These are phyloP conservation scores for Melanerpes aurifrons DNA, from an alignment of 2,113 vertebrate species.

Conservation along the genomic window DNA sequence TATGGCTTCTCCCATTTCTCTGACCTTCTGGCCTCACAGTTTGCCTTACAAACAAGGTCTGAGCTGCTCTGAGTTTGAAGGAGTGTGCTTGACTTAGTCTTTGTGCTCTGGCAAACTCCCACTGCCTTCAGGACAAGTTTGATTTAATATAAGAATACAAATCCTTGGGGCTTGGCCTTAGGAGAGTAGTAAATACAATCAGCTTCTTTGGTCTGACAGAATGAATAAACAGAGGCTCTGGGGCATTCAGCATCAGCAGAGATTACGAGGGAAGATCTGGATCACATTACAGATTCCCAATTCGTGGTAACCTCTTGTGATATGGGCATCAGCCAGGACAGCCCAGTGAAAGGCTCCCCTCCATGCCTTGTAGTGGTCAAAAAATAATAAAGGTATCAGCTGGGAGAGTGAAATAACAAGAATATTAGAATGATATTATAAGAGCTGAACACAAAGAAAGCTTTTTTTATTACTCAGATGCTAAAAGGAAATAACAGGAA, in stretches of 20 bases:
- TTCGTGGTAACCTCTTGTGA: not conserved
- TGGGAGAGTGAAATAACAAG: accelerated
- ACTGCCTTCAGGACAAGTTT: conserved; percentile 49
- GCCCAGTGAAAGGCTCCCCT: not conserved
- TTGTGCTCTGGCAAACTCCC: conserved; percentile 21
- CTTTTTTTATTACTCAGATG: not conserved
- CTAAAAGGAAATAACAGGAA: not conserved
- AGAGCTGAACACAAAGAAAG: not conserved
- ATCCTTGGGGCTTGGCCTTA: conserved; percentile 44
- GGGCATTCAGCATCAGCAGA: not conserved
- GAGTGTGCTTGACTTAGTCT: not conserved
- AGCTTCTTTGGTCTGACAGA: conserved; percentile 47
- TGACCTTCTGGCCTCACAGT: not conserved
- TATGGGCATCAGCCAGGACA: not conserved
- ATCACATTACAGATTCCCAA: not conserved
- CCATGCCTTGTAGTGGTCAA: not conserved
- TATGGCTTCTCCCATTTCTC: not conserved
- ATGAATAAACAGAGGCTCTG: not conserved
- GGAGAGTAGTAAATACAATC: conserved; percentile 43
- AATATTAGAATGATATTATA: not conserved
- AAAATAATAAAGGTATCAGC: not conserved
- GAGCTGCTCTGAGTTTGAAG: conserved; percentile 15
- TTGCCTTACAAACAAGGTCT: not conserved
- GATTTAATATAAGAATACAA: conserved; percentile 55
- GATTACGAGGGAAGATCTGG: conserved; percentile 17